Base-by-base conservation (phyloP, 2,113 vertebrate species). In the Alethe castanea region DNA sequence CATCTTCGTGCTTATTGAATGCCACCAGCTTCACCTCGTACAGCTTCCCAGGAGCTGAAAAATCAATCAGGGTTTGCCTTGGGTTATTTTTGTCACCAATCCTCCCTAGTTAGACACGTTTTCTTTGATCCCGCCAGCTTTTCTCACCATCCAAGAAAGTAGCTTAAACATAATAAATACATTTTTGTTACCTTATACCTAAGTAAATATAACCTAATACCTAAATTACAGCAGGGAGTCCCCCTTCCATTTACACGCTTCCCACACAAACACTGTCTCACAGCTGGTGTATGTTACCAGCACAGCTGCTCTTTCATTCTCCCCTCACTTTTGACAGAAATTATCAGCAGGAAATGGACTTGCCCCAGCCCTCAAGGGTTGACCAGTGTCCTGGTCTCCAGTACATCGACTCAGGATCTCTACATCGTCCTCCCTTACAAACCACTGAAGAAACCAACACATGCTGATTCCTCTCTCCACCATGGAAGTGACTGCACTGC, bases 11-110 rank as follows among this genome's bases (percentile, higher is more conserved):
- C 80, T 99, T 99, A 96, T 98, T 99, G 96, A 98, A 99, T 0
- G 98, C 98, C 97, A 99, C 99, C 24, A 99, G 97, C 96, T 98
- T 99, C 91, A 99, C 98, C 94, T 99, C 99, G 5, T 99, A 99
- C 61, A 99, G 98, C 8, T 90, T 98, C 94, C 98, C 99, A 78
- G 99, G 98, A 90, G 96, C 99, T 99, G 94, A 93, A 80, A 91
- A 97, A 66, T 88, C 74, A 96, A 62, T 44, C 54, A 70, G 23
- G 33, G 57, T 74, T 94, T 78, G 60, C 64, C 67, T 62, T 54
- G 64, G 36, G 26, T 92, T 92, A 81, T 50, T 83, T 81, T 64
- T 56, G 25, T 86, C 48, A 83, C 45, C 79, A 88, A 1, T 16
- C 25, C 47, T 80, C 59, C 42, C 36, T 52, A 47, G 50, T 57